Base-by-base conservation (phyloP, 2,113 vertebrate genomes). In the Chaetorhynchus papuensis region DNA sequence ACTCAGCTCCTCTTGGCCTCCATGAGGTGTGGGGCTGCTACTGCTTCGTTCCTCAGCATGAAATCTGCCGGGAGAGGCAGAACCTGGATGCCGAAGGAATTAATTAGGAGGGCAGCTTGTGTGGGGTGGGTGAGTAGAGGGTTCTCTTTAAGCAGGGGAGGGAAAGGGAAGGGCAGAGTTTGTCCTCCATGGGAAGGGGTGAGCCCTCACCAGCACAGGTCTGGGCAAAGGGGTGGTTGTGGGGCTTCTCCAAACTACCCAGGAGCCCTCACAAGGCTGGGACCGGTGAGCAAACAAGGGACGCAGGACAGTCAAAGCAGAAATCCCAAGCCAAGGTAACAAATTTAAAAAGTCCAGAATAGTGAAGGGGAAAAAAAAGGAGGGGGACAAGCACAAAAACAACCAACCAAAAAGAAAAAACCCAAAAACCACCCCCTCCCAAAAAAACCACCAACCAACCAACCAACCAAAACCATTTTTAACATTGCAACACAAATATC, bases 141-240 rank as follows among this genome's bases (percentile, higher is more conserved):
- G 22, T 11, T 66, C n/a, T 53, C 28, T 15, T 21, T 17, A 3
- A 47, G 20, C 1, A 42, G 18, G 9, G 7, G 5, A 13, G 59
- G 19, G 68, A 19, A 44, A 7, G 42, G 42, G 35, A 39, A 39
- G n/a, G 57, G 45, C n/a, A 53, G 60, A 21, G 22, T 57, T 52
- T 74, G 54, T 12, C n/a, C 42, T 65, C 28, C 2, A 0, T 6
- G 64, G 39, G 68, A 41, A 28, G 22, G 37, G 15, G 6, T 1
- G 17, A 53, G 66, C 41, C 30, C 49, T 64, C 11, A 2, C 0
- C 45, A n/a, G 65, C 14, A 2, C 17, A 41, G 53, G 2, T 14
- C 44, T 76, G 71, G 9, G 35, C 37, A 69, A 5, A 61, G 72
- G 12, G 42, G 57, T 3, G 10, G 11, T 39, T 0, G 0, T 72